Evolutionary conservation across 2,888 invertebrate genomes (phyloP).

Genomic region (Atrina japonica): DNA sequence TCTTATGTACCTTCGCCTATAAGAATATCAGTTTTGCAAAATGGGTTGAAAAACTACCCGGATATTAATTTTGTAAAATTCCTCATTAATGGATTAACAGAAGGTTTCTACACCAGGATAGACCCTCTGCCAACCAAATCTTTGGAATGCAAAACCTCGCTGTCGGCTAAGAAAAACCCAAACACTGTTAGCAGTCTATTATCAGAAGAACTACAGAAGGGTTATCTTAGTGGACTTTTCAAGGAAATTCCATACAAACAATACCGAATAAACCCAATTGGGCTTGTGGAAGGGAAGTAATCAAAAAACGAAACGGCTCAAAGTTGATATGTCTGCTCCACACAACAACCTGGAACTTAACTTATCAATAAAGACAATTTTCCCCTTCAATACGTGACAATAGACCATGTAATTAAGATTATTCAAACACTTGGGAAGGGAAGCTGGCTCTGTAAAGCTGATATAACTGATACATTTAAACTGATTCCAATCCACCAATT

Average conservation of each 20-base stretch:
- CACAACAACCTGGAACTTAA: slow-evolving; percentile 37
- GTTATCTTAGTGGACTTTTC: neutral
- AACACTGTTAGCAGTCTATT: slow-evolving; percentile 1
- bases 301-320: slow-evolving; percentile 42
- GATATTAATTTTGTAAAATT: slow-evolving; percentile 5
- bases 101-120: slow-evolving; percentile 27
- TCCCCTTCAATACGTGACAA: slow-evolving; percentile 30
- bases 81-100: slow-evolving; percentile 10
- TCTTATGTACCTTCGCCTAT: neutral
- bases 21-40: neutral
- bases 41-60: slow-evolving; percentile 3
- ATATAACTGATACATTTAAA: slow-evolving; percentile 51
- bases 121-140: neutral
- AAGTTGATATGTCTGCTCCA: slow-evolving; percentile 51
- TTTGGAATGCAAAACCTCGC: slow-evolving; percentile 22
- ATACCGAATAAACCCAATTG: slow-evolving; percentile 32
- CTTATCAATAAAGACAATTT: slow-evolving; percentile 27
- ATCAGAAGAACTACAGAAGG: slow-evolving; percentile 18
- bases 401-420: slow-evolving; percentile 37
- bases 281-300: slow-evolving; percentile 31
- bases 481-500: slow-evolving; percentile 32
- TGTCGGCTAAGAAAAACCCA: slow-evolving; percentile 26
- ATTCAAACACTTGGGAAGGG: slow-evolving; percentile 22
- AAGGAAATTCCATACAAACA: slow-evolving; percentile 3
- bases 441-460: slow-evolving; percentile 43